A percentile compares a stretch with the other conserved stretches of the same genome.
These are phyloP conservation scores for Planococcus citri DNA, from an alignment of 1,140 invertebrate genomes.

Conservation along the genomic window DNA sequence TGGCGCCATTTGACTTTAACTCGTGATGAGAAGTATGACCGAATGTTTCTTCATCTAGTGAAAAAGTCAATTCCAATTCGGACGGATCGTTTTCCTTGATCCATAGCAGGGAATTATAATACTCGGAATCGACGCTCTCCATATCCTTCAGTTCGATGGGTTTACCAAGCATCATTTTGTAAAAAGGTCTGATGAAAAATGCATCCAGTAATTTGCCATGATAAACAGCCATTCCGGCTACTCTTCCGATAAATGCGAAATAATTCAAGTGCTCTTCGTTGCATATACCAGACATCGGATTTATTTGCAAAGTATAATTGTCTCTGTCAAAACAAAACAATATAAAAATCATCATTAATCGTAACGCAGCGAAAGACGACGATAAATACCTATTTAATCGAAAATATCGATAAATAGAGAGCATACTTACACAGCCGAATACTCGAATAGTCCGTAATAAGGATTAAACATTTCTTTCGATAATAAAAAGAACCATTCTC, in stretches of 20 bases:
- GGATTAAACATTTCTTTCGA: conserved; percentile 99
- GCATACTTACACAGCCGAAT: conserved; percentile 80
- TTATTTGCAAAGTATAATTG: conserved; percentile 98
- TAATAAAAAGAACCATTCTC: conserved; percentile 97
- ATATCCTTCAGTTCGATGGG: conserved; percentile 90
- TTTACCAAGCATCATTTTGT: conserved; percentile 99
- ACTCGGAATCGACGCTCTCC: conserved; percentile 97
- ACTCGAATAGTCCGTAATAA: conserved; percentile 97
- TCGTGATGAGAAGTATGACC: conserved; percentile 87
- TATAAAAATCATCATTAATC: not conserved
- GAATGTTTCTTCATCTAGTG: conserved; percentile 91
- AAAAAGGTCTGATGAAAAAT: conserved; percentile 98
- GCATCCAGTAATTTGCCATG: conserved; percentile 95
- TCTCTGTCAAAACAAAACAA: conserved; percentile 50
- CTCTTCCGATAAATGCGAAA: conserved; percentile 96
- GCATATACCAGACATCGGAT: conserved; percentile 90
- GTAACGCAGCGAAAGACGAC: no score
- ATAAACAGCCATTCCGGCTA: conserved; percentile 97
- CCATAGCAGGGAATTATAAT: conserved; percentile 95
- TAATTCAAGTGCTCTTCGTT: conserved; percentile 96
- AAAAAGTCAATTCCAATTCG: conserved; percentile 86
- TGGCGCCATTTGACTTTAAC: conserved; percentile 78
- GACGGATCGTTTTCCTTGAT: conserved; percentile 95
- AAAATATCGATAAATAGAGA: not conserved
- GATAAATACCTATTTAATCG: no score